Percentiles rank a stretch among this genome's conserved stretches.
Conservation (phyloP, 23 tunicate genomes). For the Ciona savignyi region DNA sequence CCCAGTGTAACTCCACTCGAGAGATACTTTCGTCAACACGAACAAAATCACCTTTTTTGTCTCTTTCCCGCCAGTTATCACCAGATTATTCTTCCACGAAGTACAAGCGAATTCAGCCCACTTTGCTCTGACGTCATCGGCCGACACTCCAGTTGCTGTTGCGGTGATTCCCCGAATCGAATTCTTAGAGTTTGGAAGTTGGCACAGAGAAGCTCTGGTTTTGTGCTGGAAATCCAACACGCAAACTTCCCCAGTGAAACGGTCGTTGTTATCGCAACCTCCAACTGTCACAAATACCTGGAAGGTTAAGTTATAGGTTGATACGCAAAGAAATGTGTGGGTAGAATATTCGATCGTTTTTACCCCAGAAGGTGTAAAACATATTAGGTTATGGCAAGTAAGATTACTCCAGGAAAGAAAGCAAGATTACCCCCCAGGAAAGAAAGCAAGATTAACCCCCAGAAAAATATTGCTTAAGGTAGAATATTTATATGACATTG, state of each 20-base stretch:
- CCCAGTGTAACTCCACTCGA: too few species aligned
- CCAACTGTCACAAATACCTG: slow-evolving; percentile 74
- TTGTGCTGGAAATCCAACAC: slow-evolving; percentile 67
- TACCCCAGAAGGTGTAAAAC: too few species aligned
- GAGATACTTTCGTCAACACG: too few species aligned
- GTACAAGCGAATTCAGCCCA: slow-evolving; percentile 68
- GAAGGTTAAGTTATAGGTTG: background rate
- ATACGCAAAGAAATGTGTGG: too few species aligned
- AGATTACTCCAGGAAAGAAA: too few species aligned
- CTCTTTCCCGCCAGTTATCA: slow-evolving; percentile 58
- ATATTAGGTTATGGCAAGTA: too few species aligned
- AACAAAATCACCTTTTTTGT: too few species aligned
- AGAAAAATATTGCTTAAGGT: too few species aligned
- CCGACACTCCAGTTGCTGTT: background rate
- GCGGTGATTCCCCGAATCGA: too few species aligned
- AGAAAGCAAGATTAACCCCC: too few species aligned
- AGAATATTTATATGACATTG: too few species aligned
- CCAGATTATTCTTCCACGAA: slow-evolving; percentile 47
- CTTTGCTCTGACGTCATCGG: slow-evolving; percentile 1
- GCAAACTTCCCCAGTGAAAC: slow-evolving; percentile 32
- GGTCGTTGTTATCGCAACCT: slow-evolving; percentile 53
- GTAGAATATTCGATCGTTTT: too few species aligned
- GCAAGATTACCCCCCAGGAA: background rate
- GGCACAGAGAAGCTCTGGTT: slow-evolving; percentile 51
- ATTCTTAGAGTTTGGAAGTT: slow-evolving; percentile 26